Conservation (phyloP, 1,140 invertebrate species). For the Meloidogyne floridensis region DNA sequence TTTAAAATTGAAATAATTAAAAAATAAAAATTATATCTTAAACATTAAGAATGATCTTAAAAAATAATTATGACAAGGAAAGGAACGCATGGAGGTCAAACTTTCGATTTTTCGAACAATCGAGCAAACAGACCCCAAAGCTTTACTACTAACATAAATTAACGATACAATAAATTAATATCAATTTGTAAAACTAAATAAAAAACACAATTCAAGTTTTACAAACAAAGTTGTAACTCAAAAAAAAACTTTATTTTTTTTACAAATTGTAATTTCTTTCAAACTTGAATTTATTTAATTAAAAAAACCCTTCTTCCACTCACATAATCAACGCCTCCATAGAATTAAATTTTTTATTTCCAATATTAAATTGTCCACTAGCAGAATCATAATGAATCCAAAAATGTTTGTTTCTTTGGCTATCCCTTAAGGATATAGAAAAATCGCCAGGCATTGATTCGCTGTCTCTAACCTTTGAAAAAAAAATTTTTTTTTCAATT, state of each 20-base stretch:
- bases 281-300: not conserved
- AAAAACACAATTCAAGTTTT: too few relatives aligned
- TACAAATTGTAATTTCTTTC: too few relatives aligned
- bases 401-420: slow-evolving; percentile 97
- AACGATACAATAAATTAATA: too few relatives aligned
- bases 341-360: slow-evolving; percentile 91
- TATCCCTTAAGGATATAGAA: slow-evolving; percentile 95
- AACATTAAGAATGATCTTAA: too few relatives aligned
- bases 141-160: too few relatives aligned
- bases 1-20: not conserved
- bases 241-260: too few relatives aligned
- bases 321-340: slow-evolving; percentile 86
- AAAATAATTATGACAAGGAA: too few relatives aligned
- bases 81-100: too few relatives aligned
- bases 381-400: slow-evolving; percentile 91
- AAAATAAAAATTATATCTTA: not conserved
- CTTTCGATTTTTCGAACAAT: too few relatives aligned
- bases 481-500: slow-evolving; percentile 74
- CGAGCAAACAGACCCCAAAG: too few relatives aligned
- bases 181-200: too few relatives aligned
- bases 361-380: slow-evolving; percentile 83
- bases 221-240: too few relatives aligned
- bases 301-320: not conserved
- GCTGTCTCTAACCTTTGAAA: slow-evolving; percentile 11
- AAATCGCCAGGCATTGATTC: slow-evolving; percentile 86